A percentile compares a stretch with the other conserved stretches of the same genome.
Evolutionary conservation across 2,113 vertebrate genomes (phyloP).

Genomic region (Bubo scandiacus): DNA sequence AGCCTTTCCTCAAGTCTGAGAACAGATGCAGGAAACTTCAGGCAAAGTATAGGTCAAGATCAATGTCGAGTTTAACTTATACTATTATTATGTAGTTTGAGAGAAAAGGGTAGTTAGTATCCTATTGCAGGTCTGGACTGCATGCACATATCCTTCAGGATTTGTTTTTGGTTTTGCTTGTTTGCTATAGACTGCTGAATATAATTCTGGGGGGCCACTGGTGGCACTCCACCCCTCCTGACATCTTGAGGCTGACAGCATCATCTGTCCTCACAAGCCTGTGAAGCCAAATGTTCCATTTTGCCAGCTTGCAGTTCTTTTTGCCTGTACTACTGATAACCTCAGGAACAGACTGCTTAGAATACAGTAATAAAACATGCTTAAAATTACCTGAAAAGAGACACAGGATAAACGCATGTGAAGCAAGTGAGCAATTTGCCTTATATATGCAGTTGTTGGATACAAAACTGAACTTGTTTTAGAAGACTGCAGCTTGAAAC

Average conservation of each 20-base stretch:
- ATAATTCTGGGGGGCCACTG: not conserved
- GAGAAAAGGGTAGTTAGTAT: not conserved
- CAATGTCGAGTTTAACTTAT: not conserved
- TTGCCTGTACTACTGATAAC: not conserved
- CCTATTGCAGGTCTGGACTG: not conserved
- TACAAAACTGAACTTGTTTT: not conserved
- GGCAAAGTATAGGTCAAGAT: not conserved
- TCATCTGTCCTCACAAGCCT: not conserved
- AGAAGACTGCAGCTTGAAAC: not conserved
- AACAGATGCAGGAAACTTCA: not conserved
- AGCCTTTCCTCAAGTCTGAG: not conserved
- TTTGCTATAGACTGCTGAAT: not conserved
- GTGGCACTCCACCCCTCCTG: not conserved
- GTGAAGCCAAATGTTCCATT: not conserved
- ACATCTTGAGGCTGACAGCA: not conserved
- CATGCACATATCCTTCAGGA: rapidly evolving
- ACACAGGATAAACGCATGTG: not conserved
- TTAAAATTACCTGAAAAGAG: not conserved
- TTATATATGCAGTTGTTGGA: not conserved
- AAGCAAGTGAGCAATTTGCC: not conserved
- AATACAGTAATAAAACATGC: not conserved
- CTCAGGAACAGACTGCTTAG: not conserved
- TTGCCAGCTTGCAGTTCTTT: not conserved
- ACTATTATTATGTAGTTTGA: rapidly evolving
- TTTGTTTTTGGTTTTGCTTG: not conserved